Conservation (phyloP, 2,113 vertebrate species). For the Holacanthus passer region DNA sequence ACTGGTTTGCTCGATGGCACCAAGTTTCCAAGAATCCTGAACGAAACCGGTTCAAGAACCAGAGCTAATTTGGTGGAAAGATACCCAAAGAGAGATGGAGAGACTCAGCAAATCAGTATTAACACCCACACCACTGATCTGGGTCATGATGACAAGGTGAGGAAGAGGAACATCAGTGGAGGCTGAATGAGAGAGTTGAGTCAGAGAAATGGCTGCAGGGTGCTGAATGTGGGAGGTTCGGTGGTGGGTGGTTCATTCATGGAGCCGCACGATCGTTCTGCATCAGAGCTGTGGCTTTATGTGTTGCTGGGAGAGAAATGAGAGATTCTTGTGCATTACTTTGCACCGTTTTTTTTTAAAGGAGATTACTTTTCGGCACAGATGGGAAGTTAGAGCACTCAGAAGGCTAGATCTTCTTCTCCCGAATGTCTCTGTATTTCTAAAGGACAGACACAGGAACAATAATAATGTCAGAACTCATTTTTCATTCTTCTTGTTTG, state of each 20-base stretch:
- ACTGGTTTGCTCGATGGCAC: too few species aligned
- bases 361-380: constrained; percentile 31
- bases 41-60: too few species aligned
- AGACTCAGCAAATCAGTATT: constrained; percentile 37
- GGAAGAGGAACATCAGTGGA: constrained; percentile 60
- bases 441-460: neutral
- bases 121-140: constrained; percentile 57
- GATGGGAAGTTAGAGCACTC: constrained; percentile 28
- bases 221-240: constrained; percentile 61
- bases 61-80: too few species aligned
- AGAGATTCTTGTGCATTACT: constrained; percentile 25
- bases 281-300: constrained; percentile 46
- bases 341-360: constrained; percentile 44
- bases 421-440: constrained; percentile 23
- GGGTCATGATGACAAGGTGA: constrained; percentile 65
- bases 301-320: constrained; percentile 38
- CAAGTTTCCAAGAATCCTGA: too few species aligned
- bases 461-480: constrained; percentile 26
- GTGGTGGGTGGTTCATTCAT: constrained; percentile 72
- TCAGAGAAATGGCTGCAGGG: constrained; percentile 68
- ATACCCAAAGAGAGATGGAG: neutral
- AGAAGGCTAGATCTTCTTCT: constrained; percentile 11
- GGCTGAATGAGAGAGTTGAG: constrained; percentile 69
- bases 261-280: constrained; percentile 39
- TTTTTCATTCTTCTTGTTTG: constrained; percentile 38